Evolutionary conservation across 2,113 vertebrate species (phyloP), one percentile per base, ranked within the genome.

Genomic region (Daphoenositta chrysoptera): DNA sequence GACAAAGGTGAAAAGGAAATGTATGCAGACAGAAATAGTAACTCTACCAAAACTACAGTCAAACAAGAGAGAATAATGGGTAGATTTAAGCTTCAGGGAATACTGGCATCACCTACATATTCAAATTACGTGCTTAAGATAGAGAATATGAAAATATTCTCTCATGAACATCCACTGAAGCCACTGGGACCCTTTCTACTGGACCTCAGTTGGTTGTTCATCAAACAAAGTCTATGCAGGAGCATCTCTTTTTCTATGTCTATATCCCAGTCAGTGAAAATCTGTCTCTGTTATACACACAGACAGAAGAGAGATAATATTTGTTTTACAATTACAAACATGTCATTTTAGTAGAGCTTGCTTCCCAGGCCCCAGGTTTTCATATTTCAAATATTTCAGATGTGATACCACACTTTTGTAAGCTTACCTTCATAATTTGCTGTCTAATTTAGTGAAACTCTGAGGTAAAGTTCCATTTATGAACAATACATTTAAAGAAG

Each of bases 391-490:
- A 84, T 6, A 68, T 69, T 83, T 57, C 22, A 56, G 42, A 35
- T 33, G 11, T 53, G 53, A 66, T 27, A 47, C 12, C 65, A 42
- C 15, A 83, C 35, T 75, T 51, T 86, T 86, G 16, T 71, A 82
- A 83, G 40, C 27, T 94, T 82, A 63, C 13, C 13, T 90, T 85
- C 39, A 42, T 61, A 57, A 37, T 83, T 93, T 54, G 47, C n/a
- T 63, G 30, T 56, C 64, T 95, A 66, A 90, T 87, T 89, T 94
- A 96, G 35, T 60, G 87, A 86, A 93, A 60, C 15, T 57, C 50
- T 71, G 19, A 35, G 30, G 47, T 90, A 87, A 91, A 85, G 10
- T 39, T 94, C 60, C 5, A 78, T 80, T 87, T 88, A 60, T 75
- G 33, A 90, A 69, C 27, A 87, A 35, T 33, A 65, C 27, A 58